Evolutionary conservation across 2,888 invertebrate species (phyloP).

Genomic region (Chrysina gloriosa): DNA sequence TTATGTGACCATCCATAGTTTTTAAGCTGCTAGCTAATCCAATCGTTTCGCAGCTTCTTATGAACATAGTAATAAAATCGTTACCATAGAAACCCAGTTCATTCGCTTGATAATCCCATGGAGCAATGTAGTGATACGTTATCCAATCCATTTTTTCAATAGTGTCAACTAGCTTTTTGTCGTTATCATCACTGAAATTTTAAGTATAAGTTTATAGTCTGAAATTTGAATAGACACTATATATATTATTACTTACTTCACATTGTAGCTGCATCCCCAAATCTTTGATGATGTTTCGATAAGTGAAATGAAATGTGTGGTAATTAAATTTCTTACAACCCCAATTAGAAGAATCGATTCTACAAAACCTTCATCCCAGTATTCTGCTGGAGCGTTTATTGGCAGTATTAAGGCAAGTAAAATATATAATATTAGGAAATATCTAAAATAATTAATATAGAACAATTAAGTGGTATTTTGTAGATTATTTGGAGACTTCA

Average conservation of each 20-base stretch:
- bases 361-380: slow-evolving; percentile 78
- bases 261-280: slow-evolving; percentile 78
- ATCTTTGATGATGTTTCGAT: slow-evolving; percentile 79
- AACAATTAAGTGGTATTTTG: too few relatives aligned
- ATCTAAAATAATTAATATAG: slow-evolving; percentile 68
- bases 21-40: slow-evolving; percentile 74
- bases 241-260: slow-evolving; percentile 72
- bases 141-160: slow-evolving; percentile 82
- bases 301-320: slow-evolving; percentile 76
- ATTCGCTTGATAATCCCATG: slow-evolving; percentile 84
- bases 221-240: slow-evolving; percentile 20
- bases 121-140: slow-evolving; percentile 82
- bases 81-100: slow-evolving; percentile 82
- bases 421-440: slow-evolving; percentile 74
- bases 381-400: slow-evolving; percentile 81
- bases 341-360: slow-evolving; percentile 75
- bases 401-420: slow-evolving; percentile 76
- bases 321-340: slow-evolving; percentile 75
- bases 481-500: too few relatives aligned
- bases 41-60: slow-evolving; percentile 77
- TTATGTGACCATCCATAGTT: slow-evolving; percentile 72
- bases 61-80: slow-evolving; percentile 75
- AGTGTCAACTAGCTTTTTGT: slow-evolving; percentile 72
- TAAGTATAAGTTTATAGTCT: slow-evolving; percentile 2
- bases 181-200: slow-evolving; percentile 28